phyloP scores from a whole-genome alignment of 2,113 vertebrate genomes.

The Notechis scutatus region DNA sequence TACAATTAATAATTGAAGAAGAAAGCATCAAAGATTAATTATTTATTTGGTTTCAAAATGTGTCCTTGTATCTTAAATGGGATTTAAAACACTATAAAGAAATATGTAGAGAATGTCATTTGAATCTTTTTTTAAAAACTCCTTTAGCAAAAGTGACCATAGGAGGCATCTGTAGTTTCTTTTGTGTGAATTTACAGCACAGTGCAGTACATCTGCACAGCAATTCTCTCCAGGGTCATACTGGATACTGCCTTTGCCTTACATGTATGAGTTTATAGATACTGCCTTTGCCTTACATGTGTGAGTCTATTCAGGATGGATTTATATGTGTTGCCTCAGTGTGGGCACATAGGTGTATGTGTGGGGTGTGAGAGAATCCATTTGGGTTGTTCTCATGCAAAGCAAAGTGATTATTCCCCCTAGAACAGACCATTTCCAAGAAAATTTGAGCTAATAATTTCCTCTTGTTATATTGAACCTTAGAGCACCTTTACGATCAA shows the following conservation, averaged over 20 bases:
- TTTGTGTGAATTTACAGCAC: neutral
- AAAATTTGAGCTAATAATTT: neutral
- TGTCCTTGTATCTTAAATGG: neutral
- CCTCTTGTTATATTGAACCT: neutral
- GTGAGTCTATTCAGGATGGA: neutral
- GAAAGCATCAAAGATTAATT: neutral
- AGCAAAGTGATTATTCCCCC: neutral
- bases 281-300: neutral
- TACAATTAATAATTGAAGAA: slow-evolving; percentile 18
- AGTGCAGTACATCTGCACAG: neutral
- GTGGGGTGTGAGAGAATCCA: neutral
- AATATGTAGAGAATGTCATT: neutral
- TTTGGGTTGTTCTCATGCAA: neutral
- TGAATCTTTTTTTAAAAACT: neutral
- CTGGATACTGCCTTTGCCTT: neutral
- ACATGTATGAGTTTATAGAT: neutral
- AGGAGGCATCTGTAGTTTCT: neutral
- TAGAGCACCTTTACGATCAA: neutral
- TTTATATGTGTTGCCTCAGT: neutral
- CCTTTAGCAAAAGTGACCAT: neutral
- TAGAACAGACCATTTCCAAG: neutral
- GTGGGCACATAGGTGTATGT: neutral
- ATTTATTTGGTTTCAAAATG: neutral
- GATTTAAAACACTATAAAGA: neutral
- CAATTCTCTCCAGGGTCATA: neutral